phyloP scores from a whole-genome alignment of 2,888 invertebrate species.

The Lasius fuliginosus region DNA sequence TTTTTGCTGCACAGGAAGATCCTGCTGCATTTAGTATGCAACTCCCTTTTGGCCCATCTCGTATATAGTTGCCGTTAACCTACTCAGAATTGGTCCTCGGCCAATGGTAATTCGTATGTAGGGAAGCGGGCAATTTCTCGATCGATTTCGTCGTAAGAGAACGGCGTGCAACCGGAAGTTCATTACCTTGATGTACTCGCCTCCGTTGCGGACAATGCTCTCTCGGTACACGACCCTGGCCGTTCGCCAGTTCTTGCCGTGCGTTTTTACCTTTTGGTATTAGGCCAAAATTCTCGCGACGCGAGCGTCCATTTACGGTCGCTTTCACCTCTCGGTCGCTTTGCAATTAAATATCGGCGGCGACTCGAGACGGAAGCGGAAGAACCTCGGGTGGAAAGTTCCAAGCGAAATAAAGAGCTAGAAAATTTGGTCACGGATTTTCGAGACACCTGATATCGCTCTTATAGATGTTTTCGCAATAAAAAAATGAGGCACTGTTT shows the following conservation, averaged over 20 bases:
- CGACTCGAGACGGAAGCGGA: background rate
- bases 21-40: background rate
- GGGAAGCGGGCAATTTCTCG: constrained; percentile 42
- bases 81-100: constrained; percentile 47
- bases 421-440: constrained; percentile 27
- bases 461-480: background rate
- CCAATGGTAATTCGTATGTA: constrained; percentile 42
- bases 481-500: background rate
- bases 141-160: constrained; percentile 50
- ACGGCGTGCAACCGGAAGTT: constrained; percentile 68
- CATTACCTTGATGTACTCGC: constrained; percentile 59
- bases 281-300: constrained; percentile 70
- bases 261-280: constrained; percentile 62
- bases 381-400: constrained; percentile 25
- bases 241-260: constrained; percentile 72
- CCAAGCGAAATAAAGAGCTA: constrained; percentile 9
- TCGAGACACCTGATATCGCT: background rate
- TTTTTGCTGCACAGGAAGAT: background rate
- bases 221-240: constrained; percentile 68
- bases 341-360: constrained; percentile 25
- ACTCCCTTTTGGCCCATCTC: background rate
- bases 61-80: constrained; percentile 25
- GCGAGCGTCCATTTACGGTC: constrained; percentile 56
- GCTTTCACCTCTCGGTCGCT: constrained; percentile 50
- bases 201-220: constrained; percentile 65